A percentile compares a stretch with the other conserved stretches of the same genome.
Conservation (phyloP, 2,797 vertebrate genomes). For the Characodon lateralis region DNA sequence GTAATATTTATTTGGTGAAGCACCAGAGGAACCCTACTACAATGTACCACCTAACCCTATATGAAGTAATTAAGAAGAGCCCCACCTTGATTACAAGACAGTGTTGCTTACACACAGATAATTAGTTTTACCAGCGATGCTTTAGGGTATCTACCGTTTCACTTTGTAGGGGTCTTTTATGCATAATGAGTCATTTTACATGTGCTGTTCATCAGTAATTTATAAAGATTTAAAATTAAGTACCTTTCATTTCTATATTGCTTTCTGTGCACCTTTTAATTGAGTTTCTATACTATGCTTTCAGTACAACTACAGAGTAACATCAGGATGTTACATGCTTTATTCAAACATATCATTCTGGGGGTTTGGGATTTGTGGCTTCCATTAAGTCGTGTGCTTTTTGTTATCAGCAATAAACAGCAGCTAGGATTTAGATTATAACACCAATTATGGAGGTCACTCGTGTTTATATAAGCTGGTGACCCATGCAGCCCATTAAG, state of each 20-base stretch:
- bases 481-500: conserved; percentile 47
- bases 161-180: conserved; percentile 4
- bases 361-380: conserved; percentile 32
- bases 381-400: conserved; percentile 33
- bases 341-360: conserved; percentile 22
- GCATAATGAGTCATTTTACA: conserved; percentile 1
- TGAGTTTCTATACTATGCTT: not conserved
- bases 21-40: not conserved
- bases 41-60: not conserved
- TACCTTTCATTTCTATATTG: not conserved
- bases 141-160: not conserved
- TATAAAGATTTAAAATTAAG: not conserved
- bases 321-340: not conserved
- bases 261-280: not conserved
- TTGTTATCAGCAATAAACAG: conserved; percentile 23
- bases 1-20: conserved; percentile 1
- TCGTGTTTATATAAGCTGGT: conserved; percentile 44
- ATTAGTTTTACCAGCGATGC: conserved; percentile 21
- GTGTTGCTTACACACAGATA: conserved; percentile 8
- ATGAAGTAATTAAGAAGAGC: conserved; percentile 12
- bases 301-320: not conserved
- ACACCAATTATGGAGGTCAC: conserved; percentile 37
- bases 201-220: conserved; percentile 2
- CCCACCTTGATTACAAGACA: conserved; percentile 1
- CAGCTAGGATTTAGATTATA: conserved; percentile 26